Evolutionary conservation across 2,888 invertebrate species (phyloP), one percentile per base, ranked within the genome.

Genomic region (Ochropacha duplaris): DNA sequence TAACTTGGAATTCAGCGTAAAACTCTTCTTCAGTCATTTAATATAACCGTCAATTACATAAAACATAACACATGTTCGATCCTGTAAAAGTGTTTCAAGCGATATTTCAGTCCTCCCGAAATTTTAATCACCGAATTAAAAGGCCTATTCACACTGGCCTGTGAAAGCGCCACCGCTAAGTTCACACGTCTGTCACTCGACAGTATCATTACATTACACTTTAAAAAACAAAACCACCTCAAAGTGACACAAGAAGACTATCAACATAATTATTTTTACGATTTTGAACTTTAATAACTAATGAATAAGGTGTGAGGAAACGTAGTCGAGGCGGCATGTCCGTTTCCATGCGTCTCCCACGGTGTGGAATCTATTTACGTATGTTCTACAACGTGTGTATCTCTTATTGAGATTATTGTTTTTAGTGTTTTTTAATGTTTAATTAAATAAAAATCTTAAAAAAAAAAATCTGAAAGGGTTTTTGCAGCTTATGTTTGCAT

Each of bases 141-240:
- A 44, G 71, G 64, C 65, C 71, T 71, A 74, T 74, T 66, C 70
- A 67, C 71, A 69, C 69, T 70, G 71, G 70, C 81, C 86, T 90
- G 90, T 89, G 90, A 90, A 89, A 84, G 82, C 64, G 69, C 71
- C 76, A 71, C 77, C 78, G 73, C 68, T 61, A 62, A 66, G 88
- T 90, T 90, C 90, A 87, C 90, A 90, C 87, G 90, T 87, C 84
- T 82, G 87, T 90, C 90, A 87, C 78, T 87, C 72, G 57, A 57
- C 74, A 65, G 75, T 72, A 72, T 78, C 81, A 69, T 83, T 74
- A 76, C 81, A 76, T 83, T 52, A 52, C 34, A 52, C 31, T 51
- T 31, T 52, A 52, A 80, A n/a, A 84, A 87, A 86, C 82, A 86
- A 86, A 84, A 86, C 79, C 71, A 76, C 79, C 81, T 76, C 75